Evolutionary conservation across 2,797 vertebrate genomes (phyloP), one percentile per base, ranked within the genome.

Genomic region (Potorous gilbertii): DNA sequence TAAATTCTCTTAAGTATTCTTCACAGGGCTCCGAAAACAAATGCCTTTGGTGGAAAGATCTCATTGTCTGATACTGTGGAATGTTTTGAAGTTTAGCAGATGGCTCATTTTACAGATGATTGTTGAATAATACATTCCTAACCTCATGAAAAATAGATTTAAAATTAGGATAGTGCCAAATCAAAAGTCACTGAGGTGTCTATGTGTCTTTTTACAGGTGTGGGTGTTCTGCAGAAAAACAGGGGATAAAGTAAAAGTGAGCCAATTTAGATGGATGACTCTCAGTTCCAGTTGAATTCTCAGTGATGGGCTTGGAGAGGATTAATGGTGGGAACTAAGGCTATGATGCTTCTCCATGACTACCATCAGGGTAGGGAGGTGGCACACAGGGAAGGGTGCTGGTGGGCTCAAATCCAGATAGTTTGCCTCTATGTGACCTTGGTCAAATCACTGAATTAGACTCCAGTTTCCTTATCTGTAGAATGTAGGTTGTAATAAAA

Each of bases 71-170:
- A 97, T 98, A 97, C 96, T 92, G 66, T 92, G 96, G 90, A 96
- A 89, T 89, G 94, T 97, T 98, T 97, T 95, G 96, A 96, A 66
- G 96, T 96, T 95, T 94, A 97, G 97, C 97, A 98, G 97, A 97
- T 98, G 96, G 96, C 91, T 98, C 95, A 92, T 97, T 96, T 97
- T 97, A 96, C 96, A 97, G 95, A 97, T 97, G 96, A 97, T 95
- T 94, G 95, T 96, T 96, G 97, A 97, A 97, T 93, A 97, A 93
- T 55, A 90, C 95, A 96, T 97, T 55, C 81, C 55, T 94, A 94
- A 56, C 95, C 28, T 94, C 91, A 97, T 96, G 95, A 90, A 96
- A 97, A 98, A 95, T 92, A 56, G 90, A 94, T 3, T 90, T 94
- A 95, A 62, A 97, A 96, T 94, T 93, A 31, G 74, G 89, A 87